Percentiles rank a stretch among this genome's conserved stretches.
phyloP scores from a whole-genome alignment of 2,888 invertebrate genomes.

The Hyles lineata region DNA sequence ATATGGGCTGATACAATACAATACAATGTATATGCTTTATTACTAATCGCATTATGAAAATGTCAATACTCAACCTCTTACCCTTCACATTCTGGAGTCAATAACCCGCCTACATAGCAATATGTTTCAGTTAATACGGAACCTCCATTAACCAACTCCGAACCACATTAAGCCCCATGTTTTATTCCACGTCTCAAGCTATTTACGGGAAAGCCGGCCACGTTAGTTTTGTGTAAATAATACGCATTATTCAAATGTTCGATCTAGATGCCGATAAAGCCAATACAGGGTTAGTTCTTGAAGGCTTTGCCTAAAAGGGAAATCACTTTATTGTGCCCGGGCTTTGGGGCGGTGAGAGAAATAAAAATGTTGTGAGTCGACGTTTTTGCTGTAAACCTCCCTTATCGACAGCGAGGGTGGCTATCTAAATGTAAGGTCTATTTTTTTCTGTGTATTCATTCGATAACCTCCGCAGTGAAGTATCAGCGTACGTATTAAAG shows the following conservation, averaged over 20 bases:
- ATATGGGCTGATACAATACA: no score
- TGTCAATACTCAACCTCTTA: no score
- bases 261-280: slow-evolving; percentile 21
- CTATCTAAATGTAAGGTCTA: neutral
- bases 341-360: slow-evolving; percentile 1
- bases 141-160: neutral
- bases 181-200: slow-evolving; percentile 2
- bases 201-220: neutral
- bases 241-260: slow-evolving; percentile 17
- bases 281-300: slow-evolving; percentile 11
- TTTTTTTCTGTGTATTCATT: slow-evolving; percentile 1
- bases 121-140: slow-evolving; percentile 1
- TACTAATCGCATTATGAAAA: no score
- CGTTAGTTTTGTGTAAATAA: slow-evolving; percentile 22
- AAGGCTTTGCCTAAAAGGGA: slow-evolving; percentile 12
- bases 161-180: neutral
- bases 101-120: neutral
- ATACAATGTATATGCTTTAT: no score
- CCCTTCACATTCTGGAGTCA: no score
- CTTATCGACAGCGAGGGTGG: neutral
- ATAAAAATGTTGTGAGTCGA: neutral
- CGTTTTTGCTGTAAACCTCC: neutral
- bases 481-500: neutral
- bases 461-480: neutral
- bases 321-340: slow-evolving; percentile 21